Percentiles rank a stretch among this genome's conserved stretches.
These are phyloP conservation scores for Ornithorhynchus anatinus DNA, from an alignment of 2,113 vertebrate genomes.

Conservation along the genomic window DNA sequence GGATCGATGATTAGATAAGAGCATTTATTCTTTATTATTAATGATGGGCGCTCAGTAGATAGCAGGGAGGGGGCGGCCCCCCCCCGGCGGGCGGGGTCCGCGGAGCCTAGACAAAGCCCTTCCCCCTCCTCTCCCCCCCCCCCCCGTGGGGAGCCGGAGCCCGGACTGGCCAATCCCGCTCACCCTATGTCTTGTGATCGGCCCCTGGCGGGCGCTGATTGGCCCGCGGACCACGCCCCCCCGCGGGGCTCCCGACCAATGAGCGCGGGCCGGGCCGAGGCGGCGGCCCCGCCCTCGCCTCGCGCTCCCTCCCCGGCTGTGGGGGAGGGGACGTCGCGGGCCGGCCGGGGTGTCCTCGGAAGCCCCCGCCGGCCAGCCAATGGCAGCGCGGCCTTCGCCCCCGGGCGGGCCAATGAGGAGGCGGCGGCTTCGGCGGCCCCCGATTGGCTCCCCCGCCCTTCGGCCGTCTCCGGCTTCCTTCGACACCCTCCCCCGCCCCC, in stretches of 20 bases:
- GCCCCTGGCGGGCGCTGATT: neutral
- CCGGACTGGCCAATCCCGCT: no score
- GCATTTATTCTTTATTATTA: no score
- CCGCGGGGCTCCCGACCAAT: no score
- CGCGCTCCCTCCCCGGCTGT: no score
- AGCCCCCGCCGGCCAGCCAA: constrained; percentile 15
- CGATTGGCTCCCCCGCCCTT: neutral
- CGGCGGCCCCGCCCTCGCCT: no score
- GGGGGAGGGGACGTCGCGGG: neutral
- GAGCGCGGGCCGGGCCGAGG: neutral
- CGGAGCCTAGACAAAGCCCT: accelerated
- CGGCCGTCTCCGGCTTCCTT: no score
- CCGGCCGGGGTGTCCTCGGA: neutral
- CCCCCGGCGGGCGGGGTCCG: no score
- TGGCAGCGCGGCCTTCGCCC: neutral
- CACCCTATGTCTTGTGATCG: no score
- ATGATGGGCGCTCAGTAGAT: no score
- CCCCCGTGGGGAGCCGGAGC: no score
- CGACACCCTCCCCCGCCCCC: neutral
- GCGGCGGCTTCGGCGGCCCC: accelerated
- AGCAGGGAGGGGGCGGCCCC: no score
- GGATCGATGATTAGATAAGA: no score
- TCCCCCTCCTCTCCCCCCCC: neutral
- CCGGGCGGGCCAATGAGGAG: constrained; percentile 15
- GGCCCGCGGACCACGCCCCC: accelerated